Percentiles rank a stretch among this genome's conserved stretches.
Conservation (phyloP, 1,140 invertebrate species). For the Diorhabda carinulata region DNA sequence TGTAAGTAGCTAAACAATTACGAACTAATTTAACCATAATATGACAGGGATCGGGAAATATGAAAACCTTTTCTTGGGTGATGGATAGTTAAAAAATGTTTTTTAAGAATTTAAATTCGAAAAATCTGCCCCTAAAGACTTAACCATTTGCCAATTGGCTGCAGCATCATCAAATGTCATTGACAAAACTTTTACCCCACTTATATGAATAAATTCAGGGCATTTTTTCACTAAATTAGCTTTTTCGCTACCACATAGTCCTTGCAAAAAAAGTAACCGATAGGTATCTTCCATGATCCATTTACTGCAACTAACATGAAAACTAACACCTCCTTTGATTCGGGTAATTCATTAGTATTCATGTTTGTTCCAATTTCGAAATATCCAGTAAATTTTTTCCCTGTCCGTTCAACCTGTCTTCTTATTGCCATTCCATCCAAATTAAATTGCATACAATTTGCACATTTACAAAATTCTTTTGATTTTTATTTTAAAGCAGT, state of each 20-base stretch:
- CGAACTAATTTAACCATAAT: no score
- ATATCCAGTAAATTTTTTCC: constrained; percentile 35
- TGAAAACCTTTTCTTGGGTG: no score
- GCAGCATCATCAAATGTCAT: constrained; percentile 29
- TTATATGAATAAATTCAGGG: no score
- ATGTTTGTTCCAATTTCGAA: constrained; percentile 32
- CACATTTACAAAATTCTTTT: constrained; percentile 38
- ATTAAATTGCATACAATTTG: constrained; percentile 35
- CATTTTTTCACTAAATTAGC: no score
- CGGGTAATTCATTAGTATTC: no score
- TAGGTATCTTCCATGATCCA: constrained; percentile 39
- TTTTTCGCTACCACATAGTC: no score
- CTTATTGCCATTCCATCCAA: constrained; percentile 47
- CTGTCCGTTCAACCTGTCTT: constrained; percentile 40
- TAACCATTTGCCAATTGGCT: constrained; percentile 20
- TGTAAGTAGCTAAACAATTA: no score
- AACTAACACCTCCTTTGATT: constrained; percentile 39
- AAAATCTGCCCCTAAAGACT: constrained; percentile 21
- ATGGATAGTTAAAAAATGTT: constrained; percentile 24
- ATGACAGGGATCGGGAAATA: no score
- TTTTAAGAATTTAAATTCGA: constrained; percentile 11
- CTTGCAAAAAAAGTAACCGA: constrained; percentile 26
- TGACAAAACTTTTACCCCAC: constrained; percentile 14
- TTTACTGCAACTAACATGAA: constrained; percentile 43
- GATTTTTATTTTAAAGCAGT: constrained; percentile 10